These are phyloP conservation scores for Maccullochella peelii DNA, from an alignment of 2,113 vertebrate species.

Conservation along the genomic window DNA sequence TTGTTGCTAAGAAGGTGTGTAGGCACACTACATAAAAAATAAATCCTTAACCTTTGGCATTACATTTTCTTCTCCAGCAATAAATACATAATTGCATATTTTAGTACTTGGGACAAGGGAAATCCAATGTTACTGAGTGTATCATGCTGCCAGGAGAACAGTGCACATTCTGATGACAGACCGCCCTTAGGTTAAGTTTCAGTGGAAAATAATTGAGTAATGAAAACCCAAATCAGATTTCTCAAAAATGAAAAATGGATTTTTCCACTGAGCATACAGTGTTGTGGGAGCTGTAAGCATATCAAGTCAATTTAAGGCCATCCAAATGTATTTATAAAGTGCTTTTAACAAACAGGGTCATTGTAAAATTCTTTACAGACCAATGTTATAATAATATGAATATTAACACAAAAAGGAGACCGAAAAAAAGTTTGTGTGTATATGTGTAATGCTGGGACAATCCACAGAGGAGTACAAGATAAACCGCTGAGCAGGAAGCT, in stretches of 20 bases:
- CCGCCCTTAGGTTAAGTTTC: conserved; percentile 52
- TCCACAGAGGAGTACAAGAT: conserved; percentile 36
- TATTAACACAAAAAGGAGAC: neutral
- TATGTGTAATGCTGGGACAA: conserved; percentile 12
- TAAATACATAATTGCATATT: conserved; percentile 66
- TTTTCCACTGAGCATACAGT: conserved; percentile 36
- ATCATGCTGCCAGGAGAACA: conserved; percentile 18
- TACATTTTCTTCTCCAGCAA: conserved; percentile 21
- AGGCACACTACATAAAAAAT: conserved; percentile 28
- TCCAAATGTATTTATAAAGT: conserved; percentile 28
- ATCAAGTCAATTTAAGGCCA: conserved; percentile 40
- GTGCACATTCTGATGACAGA: conserved; percentile 54
- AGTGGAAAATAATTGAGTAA: conserved; percentile 63
- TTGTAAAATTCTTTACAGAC: conserved; percentile 32
- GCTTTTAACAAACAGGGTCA: conserved; percentile 50
- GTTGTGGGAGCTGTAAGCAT: conserved; percentile 45
- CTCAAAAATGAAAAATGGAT: conserved; percentile 70
- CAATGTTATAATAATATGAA: too few relatives aligned
- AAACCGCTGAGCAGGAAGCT: conserved; percentile 30
- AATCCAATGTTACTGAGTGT: conserved; percentile 30
- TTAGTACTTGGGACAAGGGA: conserved; percentile 33
- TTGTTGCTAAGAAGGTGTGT: conserved; percentile 18
- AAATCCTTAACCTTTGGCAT: conserved; percentile 52
- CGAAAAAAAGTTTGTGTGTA: neutral
- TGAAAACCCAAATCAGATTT: conserved; percentile 73